Evolutionary conservation across 2,113 vertebrate species (phyloP), one percentile per base, ranked within the genome.

Genomic region (Charadrius vociferus): DNA sequence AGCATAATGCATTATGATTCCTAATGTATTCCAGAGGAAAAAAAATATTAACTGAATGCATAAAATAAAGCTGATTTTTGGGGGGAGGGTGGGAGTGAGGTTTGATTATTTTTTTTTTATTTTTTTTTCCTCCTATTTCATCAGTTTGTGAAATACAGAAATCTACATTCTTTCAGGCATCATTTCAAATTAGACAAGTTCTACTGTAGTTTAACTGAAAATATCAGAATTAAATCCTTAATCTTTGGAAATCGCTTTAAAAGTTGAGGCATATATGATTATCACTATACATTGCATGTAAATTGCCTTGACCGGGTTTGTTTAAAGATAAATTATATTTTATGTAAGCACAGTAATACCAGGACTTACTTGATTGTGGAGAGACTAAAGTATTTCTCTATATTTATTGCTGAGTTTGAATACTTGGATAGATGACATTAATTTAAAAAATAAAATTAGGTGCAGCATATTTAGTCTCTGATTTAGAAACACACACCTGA

Each of bases 31-130:
- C 10, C 10, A 27, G 13, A 62, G 32, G 16, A 26, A 50, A 82
- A 29, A 47, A 55, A 52, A 1, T 43, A 16, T 24, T 52, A 80
- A 19, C 24, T 53, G 29, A 39, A 75, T 71, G 13, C 4, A 22
- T 70, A 37, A 93, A 63, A 72, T 75, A 3, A 80, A 83, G 4
- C 18, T 72, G 34, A 73, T 53, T 47, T 59, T 34, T 23, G 0
- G 2, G 8, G 3, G 23, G 14, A 36, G 9, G 7, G 5, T 21
- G 7, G 13, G 9, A 3, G 4, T 14, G 24, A 78, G 70, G 7
- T n/a, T 61, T 72, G 34, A 29, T 50, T 45, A 45, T 45, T 45
- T 45, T 45, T 45, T 18, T 19, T 24, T 24, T 26, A 8, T 90
- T 18, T 49, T 93, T 85, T 70, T n/a, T n/a, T n/a, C n/a, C n/a